A percentile compares a stretch with the other conserved stretches of the same genome.
Conservation (phyloP, 1,140 invertebrate genomes). For the Drosophila sp. region DNA sequence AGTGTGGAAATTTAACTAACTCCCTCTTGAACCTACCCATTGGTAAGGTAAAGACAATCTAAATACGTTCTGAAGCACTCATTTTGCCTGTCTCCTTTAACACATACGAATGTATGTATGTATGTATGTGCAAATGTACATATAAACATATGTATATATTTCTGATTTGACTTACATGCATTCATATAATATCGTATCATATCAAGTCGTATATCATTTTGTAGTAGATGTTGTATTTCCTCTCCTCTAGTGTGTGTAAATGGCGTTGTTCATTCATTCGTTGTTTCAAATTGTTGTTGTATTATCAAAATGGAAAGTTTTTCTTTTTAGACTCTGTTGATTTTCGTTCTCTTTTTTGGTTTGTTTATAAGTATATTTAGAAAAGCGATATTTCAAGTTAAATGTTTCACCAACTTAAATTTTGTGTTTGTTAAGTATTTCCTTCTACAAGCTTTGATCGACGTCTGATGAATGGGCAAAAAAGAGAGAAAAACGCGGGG, state of each 20-base stretch:
- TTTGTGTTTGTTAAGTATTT: constrained; percentile 19
- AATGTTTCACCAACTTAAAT: constrained; percentile 11
- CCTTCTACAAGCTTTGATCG: constrained; percentile 45
- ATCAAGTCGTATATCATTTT: constrained; percentile 3
- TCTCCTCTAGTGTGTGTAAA: constrained; percentile 48
- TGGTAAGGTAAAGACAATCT: too few relatives aligned
- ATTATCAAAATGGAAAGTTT: constrained; percentile 9
- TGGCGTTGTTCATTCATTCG: constrained; percentile 76
- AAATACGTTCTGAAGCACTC: too few relatives aligned
- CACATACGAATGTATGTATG: too few relatives aligned
- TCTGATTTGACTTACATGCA: constrained; percentile 49
- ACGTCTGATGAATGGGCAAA: constrained; percentile 31
- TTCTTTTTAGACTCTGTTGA: not conserved
- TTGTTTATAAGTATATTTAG: constrained; percentile 9
- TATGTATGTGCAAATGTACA: not conserved
- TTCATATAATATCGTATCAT: constrained; percentile 34
- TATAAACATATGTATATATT: not conserved
- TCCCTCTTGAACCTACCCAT: too few relatives aligned
- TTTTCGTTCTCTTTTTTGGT: not conserved
- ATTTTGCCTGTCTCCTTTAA: too few relatives aligned
- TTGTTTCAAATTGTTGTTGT: constrained; percentile 58
- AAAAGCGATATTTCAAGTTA: constrained; percentile 13
- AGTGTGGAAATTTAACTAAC: too few relatives aligned
- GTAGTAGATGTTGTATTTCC: constrained; percentile 11
- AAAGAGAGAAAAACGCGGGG: not conserved